phyloP scores from a whole-genome alignment of 2,797 vertebrate genomes.

The Lutjanus argentimaculatus region DNA sequence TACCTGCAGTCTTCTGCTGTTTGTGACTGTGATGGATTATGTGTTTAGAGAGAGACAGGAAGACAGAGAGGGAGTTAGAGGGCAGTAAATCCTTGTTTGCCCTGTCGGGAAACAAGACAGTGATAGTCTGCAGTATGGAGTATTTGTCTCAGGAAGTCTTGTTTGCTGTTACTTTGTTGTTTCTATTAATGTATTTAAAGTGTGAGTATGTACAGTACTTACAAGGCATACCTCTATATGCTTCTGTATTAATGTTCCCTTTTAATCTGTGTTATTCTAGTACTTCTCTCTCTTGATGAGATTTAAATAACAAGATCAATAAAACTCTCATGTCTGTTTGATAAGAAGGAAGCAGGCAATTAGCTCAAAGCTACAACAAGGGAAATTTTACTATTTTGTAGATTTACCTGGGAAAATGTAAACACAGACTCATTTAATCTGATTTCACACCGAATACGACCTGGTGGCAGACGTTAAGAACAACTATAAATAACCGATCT shows the following conservation, averaged over 20 bases:
- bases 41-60: slow-evolving; percentile 52
- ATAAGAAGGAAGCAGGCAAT: too few species aligned
- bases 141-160: slow-evolving; percentile 26
- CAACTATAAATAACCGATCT: too few species aligned
- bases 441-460: too few species aligned
- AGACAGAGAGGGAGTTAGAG: slow-evolving; percentile 52
- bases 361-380: too few species aligned
- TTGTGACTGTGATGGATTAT: slow-evolving; percentile 74
- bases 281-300: too few species aligned
- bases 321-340: too few species aligned
- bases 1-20: slow-evolving; percentile 57
- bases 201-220: background rate
- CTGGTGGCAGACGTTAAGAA: too few species aligned
- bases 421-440: too few species aligned
- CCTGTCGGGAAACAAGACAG: slow-evolving; percentile 39
- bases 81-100: slow-evolving; percentile 59
- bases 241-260: background rate
- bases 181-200: background rate
- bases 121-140: slow-evolving; percentile 21
- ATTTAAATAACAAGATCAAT: too few species aligned
- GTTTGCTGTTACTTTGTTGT: background rate
- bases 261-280: background rate
- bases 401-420: too few species aligned
- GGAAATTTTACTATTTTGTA: too few species aligned
- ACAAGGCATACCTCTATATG: background rate